Percentiles rank a stretch among this genome's conserved stretches.
These are phyloP conservation scores for Troilus luridus DNA, from an alignment of 2,888 invertebrate genomes.

Conservation along the genomic window DNA sequence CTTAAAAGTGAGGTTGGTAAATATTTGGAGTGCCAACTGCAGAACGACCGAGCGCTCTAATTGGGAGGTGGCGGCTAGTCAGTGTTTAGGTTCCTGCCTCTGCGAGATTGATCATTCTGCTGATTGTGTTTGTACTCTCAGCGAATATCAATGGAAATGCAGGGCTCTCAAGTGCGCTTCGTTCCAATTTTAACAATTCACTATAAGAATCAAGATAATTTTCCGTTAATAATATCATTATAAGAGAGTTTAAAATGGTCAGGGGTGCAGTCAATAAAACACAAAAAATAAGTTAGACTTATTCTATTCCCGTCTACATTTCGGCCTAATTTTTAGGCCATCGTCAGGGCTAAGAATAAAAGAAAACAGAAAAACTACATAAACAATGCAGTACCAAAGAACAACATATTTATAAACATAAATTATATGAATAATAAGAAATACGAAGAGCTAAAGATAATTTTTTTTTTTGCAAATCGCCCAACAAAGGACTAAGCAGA, in stretches of 20 bases:
- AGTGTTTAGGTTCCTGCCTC: background rate
- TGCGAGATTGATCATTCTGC: background rate
- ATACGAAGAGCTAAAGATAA: too few species aligned
- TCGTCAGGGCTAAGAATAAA: too few species aligned
- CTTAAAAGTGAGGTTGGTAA: background rate
- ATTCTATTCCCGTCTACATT: too few species aligned
- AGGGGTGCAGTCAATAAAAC: too few species aligned
- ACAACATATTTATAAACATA: too few species aligned
- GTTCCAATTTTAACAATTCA: background rate
- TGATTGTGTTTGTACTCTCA: background rate
- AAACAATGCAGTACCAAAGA: too few species aligned
- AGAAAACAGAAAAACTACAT: too few species aligned
- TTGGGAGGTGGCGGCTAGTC: background rate
- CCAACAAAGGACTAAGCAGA: too few species aligned
- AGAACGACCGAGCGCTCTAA: background rate
- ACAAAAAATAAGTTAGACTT: too few species aligned
- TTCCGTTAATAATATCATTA: background rate
- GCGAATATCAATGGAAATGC: background rate
- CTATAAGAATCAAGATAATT: background rate
- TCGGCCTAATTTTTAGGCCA: too few species aligned
- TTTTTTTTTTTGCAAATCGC: too few species aligned
- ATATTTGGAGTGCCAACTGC: background rate
- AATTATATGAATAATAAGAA: too few species aligned
- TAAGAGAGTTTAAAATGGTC: background rate
- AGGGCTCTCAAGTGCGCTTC: background rate